Evolutionary conservation across 2,888 invertebrate genomes (phyloP), one percentile per base, ranked within the genome.

Genomic region (Bembecia ichneumoniformis): DNA sequence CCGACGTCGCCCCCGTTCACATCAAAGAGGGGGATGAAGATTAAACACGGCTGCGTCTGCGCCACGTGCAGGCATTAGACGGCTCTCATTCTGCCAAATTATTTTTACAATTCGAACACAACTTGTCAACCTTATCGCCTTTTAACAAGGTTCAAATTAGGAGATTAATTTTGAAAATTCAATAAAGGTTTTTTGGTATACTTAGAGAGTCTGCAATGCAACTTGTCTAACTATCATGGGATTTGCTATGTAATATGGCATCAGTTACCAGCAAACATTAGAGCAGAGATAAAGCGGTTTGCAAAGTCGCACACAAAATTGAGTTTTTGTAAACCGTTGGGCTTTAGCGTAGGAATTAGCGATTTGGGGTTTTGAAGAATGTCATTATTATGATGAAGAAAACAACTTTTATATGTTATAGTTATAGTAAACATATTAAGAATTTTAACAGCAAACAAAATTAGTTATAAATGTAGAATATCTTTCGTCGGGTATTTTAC

Each of bases 211-310:
- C 78, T 80, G 81, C 82, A 80, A 74, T 82, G 77, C 79, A 75
- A 76, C 78, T 81, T 79, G 77, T 76, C 70, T 62, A 74, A 80
- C 80, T 83, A 79, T 75, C 84, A 76, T 74, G 84, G 83, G 84
- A 84, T 83, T 83, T 82, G 70, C 63, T 55, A 58, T 70, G 75
- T 77, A 77, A 80, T 77, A 72, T 75, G 71, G 77, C 75, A 75
- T 78, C 71, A 71, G 63, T 68, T 74, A 71, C 66, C 61, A 62
- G 68, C 65, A 64, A 70, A 63, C 59, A 64, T 77, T 73, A 72
- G 71, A 74, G 68, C 64, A 64, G 56, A 70, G 71, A 77, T 76
- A 77, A 68, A 68, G 63, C 56, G 9, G 16, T 66, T 63, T 66
- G 63, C 60, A 64, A 64, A 69, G 62, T 60, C 55, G 58, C 52